phyloP scores from a whole-genome alignment of 2,113 vertebrate genomes.

The Chaetura pelagica region DNA sequence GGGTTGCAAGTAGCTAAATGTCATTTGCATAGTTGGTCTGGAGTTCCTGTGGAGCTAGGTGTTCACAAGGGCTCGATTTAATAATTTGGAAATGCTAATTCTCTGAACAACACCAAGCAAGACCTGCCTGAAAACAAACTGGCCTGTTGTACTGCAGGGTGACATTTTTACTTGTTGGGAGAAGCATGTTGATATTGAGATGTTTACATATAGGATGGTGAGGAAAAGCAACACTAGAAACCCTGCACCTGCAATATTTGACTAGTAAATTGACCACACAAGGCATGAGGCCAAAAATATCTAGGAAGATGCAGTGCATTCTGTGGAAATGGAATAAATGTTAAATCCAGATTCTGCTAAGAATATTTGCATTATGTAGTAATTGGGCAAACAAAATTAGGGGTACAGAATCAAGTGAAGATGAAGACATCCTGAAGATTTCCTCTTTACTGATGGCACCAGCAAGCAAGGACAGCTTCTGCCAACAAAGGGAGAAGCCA shows the following conservation, averaged over 20 bases:
- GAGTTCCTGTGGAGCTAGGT: background rate
- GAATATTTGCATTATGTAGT: background rate
- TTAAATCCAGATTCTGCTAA: background rate
- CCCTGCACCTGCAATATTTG: background rate
- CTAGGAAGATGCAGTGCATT: background rate
- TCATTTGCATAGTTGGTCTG: background rate
- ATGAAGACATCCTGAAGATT: background rate
- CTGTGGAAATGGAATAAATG: background rate
- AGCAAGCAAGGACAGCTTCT: background rate
- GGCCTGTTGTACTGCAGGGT: background rate
- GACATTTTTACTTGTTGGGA: background rate
- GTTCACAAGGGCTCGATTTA: background rate
- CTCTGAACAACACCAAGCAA: background rate
- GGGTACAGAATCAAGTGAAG: background rate
- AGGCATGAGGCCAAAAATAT: background rate
- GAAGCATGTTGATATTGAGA: background rate
- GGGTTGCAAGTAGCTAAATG: background rate
- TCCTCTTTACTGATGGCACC: background rate
- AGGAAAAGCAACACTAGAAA: background rate
- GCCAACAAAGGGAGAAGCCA: background rate
- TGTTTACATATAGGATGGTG: background rate
- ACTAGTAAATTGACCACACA: background rate
- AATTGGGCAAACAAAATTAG: background rate
- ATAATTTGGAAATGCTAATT: background rate
- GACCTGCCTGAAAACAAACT: background rate